A percentile compares a stretch with the other conserved stretches of the same genome.
Conservation (phyloP, 2,888 invertebrate genomes). For the Eulithis prunata region DNA sequence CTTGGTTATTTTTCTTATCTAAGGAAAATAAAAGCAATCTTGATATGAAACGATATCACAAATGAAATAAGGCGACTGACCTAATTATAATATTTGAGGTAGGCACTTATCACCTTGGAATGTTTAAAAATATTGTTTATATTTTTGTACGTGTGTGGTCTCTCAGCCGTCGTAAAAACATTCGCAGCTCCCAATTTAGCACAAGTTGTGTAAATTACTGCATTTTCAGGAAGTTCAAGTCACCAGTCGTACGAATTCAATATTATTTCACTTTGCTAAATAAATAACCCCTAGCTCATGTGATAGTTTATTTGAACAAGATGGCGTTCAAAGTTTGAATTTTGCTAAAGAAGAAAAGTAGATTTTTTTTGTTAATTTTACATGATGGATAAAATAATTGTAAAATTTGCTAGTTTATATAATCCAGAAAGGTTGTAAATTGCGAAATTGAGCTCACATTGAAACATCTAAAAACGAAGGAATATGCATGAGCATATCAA, state of each 20-base stretch:
- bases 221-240: neutral
- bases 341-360: no score
- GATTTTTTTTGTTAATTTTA: no score
- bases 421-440: no score
- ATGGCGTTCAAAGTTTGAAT: no score
- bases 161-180: conserved; percentile 6
- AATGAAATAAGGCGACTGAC: conserved; percentile 43
- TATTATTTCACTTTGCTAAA: neutral
- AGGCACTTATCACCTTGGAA: neutral
- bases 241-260: neutral
- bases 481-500: conserved; percentile 14
- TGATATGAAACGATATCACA: conserved; percentile 25
- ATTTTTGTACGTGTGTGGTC: conserved; percentile 3
- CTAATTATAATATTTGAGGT: conserved; percentile 39
- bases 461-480: neutral
- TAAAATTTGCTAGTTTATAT: no score
- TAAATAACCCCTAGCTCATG: neutral
- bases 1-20: conserved; percentile 21
- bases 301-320: no score
- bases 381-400: no score
- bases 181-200: conserved; percentile 6
- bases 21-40: conserved; percentile 26
- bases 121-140: conserved; percentile 10
- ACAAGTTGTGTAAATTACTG: conserved; percentile 4
- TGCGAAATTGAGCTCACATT: neutral